These are phyloP conservation scores for Amitus sp. DNA, from an alignment of 2,888 invertebrate genomes.

Conservation along the genomic window DNA sequence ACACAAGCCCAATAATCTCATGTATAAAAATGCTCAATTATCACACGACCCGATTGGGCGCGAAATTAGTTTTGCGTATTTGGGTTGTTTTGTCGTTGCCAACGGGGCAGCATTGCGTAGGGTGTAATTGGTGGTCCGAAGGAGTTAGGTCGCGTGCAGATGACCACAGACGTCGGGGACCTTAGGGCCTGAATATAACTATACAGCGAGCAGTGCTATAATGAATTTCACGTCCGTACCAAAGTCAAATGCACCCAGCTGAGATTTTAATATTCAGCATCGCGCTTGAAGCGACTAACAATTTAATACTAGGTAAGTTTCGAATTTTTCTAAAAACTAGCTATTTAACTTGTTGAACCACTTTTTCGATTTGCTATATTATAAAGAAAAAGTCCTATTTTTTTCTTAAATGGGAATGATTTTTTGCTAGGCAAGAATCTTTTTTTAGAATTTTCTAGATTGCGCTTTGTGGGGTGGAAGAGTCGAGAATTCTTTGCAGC, in stretches of 20 bases:
- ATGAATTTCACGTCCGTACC: slow-evolving; percentile 13
- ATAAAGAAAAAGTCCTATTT: too few species aligned
- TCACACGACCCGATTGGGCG: not conserved
- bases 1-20: too few species aligned
- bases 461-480: not conserved
- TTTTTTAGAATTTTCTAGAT: not conserved
- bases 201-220: slow-evolving; percentile 26
- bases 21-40: too few species aligned
- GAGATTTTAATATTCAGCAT: slow-evolving; percentile 1
- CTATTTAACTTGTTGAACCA: not conserved
- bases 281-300: not conserved
- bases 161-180: slow-evolving; percentile 39
- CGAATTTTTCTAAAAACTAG: too few species aligned
- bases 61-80: slow-evolving; percentile 12
- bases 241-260: slow-evolving; percentile 12
- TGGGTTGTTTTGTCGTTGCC: slow-evolving; percentile 23
- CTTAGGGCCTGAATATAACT: slow-evolving; percentile 35
- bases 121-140: slow-evolving; percentile 38
- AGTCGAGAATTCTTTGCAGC: not conserved
- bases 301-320: not conserved
- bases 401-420: not conserved
- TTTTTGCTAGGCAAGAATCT: not conserved
- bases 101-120: slow-evolving; percentile 24
- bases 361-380: too few species aligned
- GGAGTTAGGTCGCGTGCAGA: slow-evolving; percentile 42